Percentiles rank a stretch among this genome's conserved stretches.
phyloP scores from a whole-genome alignment of 1,140 invertebrate genomes.

The Papilio aristodemus region DNA sequence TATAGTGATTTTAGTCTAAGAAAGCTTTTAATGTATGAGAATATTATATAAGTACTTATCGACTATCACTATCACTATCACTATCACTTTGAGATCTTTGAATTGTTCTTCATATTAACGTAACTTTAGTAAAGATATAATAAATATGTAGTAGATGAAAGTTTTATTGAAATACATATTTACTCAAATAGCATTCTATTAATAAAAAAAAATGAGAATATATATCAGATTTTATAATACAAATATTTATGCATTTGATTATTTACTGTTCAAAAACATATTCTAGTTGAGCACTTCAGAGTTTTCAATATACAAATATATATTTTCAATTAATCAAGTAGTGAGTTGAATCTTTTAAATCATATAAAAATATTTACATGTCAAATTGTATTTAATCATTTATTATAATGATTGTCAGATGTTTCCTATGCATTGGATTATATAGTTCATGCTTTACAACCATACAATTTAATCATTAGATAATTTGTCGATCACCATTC shows the following conservation, averaged over 20 bases:
- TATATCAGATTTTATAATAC: not conserved
- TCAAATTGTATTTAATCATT: conserved; percentile 23
- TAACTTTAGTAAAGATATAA: not conserved
- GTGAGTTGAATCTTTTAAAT: conserved; percentile 27
- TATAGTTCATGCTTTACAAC: not conserved
- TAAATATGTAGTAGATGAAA: not conserved
- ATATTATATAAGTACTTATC: not conserved
- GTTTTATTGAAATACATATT: not conserved
- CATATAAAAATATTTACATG: not conserved
- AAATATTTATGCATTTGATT: too few relatives aligned
- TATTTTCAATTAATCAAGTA: too few relatives aligned
- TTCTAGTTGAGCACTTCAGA: not conserved
- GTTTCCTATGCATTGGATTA: not conserved
- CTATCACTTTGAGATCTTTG: not conserved
- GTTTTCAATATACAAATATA: not conserved
- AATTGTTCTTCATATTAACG: not conserved
- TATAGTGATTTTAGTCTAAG: conserved; percentile 9
- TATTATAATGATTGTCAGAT: conserved; percentile 3
- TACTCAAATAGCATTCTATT: not conserved
- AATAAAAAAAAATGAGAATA: not conserved
- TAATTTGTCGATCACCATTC: not conserved
- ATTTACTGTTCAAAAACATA: not conserved
- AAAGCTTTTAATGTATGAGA: conserved; percentile 15
- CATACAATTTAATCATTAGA: not conserved
- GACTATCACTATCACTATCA: not conserved